A percentile compares a stretch with the other conserved stretches of the same genome.
Evolutionary conservation across 1,140 invertebrate genomes (phyloP).

Genomic region (Ostrea edulis): DNA sequence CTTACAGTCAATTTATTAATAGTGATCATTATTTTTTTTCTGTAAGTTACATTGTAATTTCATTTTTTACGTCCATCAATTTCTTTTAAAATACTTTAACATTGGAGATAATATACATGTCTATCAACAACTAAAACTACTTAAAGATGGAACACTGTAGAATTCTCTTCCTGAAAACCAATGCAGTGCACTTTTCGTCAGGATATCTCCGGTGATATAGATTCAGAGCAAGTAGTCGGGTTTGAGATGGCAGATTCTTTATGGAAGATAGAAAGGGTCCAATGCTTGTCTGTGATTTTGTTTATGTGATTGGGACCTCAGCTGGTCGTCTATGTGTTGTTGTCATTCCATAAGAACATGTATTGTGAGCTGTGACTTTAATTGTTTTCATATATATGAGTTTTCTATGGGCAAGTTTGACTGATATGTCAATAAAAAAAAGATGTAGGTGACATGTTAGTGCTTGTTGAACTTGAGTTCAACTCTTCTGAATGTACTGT

Average conservation of each 20-base stretch:
- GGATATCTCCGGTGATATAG: not conserved
- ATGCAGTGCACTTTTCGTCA: not conserved
- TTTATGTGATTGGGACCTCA: not conserved
- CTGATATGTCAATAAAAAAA: too few relatives aligned
- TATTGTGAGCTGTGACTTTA: not conserved
- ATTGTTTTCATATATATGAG: too few relatives aligned
- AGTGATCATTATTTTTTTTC: not conserved
- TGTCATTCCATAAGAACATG: constrained; percentile 8
- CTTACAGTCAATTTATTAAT: not conserved
- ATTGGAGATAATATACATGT: not conserved
- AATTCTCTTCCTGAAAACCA: not conserved
- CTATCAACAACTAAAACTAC: not conserved
- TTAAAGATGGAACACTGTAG: not conserved
- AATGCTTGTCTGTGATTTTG: constrained; percentile 35
- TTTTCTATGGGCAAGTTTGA: too few relatives aligned
- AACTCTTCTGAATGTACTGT: too few relatives aligned
- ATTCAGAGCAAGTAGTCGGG: not conserved
- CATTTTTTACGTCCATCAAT: not conserved
- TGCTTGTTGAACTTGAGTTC: too few relatives aligned
- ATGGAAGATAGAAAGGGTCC: not conserved
- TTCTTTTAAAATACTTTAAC: too few relatives aligned
- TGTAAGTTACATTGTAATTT: not conserved
- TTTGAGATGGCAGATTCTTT: constrained; percentile 7
- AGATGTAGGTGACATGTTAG: too few relatives aligned
- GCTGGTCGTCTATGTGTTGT: not conserved